Base-by-base conservation (phyloP, 1,140 invertebrate genomes). In the Maniola jurtina region DNA sequence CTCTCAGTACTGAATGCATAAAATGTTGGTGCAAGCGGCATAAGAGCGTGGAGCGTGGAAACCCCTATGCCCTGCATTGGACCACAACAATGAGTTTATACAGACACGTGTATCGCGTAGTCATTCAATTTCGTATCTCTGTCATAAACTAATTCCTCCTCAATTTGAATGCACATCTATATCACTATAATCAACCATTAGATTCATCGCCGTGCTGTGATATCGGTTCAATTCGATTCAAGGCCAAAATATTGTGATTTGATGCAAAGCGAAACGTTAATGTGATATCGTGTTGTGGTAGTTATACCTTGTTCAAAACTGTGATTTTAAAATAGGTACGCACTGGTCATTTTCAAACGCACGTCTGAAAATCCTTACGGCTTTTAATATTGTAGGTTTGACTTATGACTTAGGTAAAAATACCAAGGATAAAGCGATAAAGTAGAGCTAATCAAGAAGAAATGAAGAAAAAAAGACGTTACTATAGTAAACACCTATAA, bases 231-330 rank as follows among this genome's bases (percentile, higher is more conserved):
- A 63, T 63, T 68, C 45, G 61, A 45, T 45, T 7, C 60, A 68
- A 68, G 61, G 66, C 55, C 36, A 40, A 58, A 65, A 59, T 65
- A 65, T 58, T 59, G 57, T 56, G 58, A 65, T 65, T 65, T 33
- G 58, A 60, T 65, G 64, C 42, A 59, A 36, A 59, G 55, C 63
- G 56, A 35, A 58, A 15, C 63, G 45, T 57, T 58, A 56, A 40
- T 45, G 59, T 50, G 47, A 47, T 35, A 65, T 58, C 10, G 15
- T 45, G 25, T 42, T 38, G 25, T 38, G 55, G 35, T 47, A 11
- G 68, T 68, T 65, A 25, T 25, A 25, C 25, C 25, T 25, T 25
- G 40, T 42, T 10, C 16, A 5, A 33, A 50, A 52, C 54, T 64
- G 40, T 60, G 58, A 60, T 60, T 60, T 59, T 59, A 13, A 59